Base-by-base conservation (phyloP, 2,797 vertebrate genomes). In the Varecia variegata region DNA sequence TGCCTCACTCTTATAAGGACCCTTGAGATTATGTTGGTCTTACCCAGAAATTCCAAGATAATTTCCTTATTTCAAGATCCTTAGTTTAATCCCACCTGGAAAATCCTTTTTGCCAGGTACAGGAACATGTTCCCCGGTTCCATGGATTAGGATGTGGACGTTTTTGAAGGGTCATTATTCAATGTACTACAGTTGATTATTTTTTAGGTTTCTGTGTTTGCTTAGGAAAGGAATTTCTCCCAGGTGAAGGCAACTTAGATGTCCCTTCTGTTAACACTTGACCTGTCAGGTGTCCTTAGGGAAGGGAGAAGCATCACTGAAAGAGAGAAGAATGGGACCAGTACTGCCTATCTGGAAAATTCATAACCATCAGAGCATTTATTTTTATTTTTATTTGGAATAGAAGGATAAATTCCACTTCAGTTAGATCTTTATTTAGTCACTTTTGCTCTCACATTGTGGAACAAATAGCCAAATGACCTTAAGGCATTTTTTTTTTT, bases 41-140 rank as follows among this genome's bases (percentile, higher is more conserved):
- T 62, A 25, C 6, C 5, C 30, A 35, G 62, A 23, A 47, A 23
- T 47, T 65, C 35, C 38, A 13, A n/a, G 14, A n/a, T 15, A 9
- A 23, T 20, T 30, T 65, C 52, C 21, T 11, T 2, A 7, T 76
- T n/a, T 62, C 12, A 11, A 50, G 38, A 43, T 43, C 17, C 5
- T 58, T 20, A 30, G 13, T 56, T 77, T 45, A 73, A 40, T 38
- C 23, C 10, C 3, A 45, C 25, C 47, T 58, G 15, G 11, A 32
- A 7, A 40, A 5, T 38, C 21, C 15, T n/a, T n/a, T 2, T 40
- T 21, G 30, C 3, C 32, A 8, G 3, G 1, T 17, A 25, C 45
- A 7, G 7, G 7, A n/a, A 84, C 1, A 18, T 30, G 8, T 18
- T 84, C 17, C 27, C n/a, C 6, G 3, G 2, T 47, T 89, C 27